Evolutionary conservation across 2,113 vertebrate species (phyloP), one percentile per base, ranked within the genome.

Genomic region (Dendropsophus ebraccatus): DNA sequence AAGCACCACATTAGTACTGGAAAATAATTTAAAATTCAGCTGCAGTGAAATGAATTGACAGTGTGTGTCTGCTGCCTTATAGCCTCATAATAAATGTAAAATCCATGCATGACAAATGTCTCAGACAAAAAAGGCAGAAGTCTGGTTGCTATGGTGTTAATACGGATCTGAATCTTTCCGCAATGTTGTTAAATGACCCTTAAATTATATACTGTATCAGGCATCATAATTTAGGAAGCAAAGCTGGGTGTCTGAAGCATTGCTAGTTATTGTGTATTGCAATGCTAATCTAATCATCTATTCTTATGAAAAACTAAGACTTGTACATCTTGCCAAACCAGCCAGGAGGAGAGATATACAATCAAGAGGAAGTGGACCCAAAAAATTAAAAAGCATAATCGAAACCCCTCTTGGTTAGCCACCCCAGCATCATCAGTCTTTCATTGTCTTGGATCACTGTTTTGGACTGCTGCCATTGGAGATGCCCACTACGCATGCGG

Each of bases 81-180:
- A 35, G 16, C 17, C 30, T 35, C 30, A 37, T 69, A 69, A 37
- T 69, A 37, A 69, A 69, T 35, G 65, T 32, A 19, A 69, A 69
- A 35, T 19, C 32, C 30, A 35, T 69, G 65, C 65, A 17, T 37
- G 17, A 35, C 28, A 67, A 30, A 69, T 69, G 28, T 67, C 28
- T 67, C 28, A 67, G 28, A 67, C 14, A 67, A 67, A 17, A 14
- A 35, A 69, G 30, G 62, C 28, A 67, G 65, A 69, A 19, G 65
- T 69, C 65, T 69, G 65, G 65, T 69, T 37, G 32, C 65, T 35
- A 69, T 69, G 30, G 65, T 69, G 32, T 69, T 69, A 9, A 69
- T 69, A 69, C 30, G 10, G 16, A 35, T 69, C 12, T 37, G 65
- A 16, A 69, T 28, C 30, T 69, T 69, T 69, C 7, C 35, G 65